Conservation (phyloP, 2,797 vertebrate genomes). For the Sphenodon punctatus region DNA sequence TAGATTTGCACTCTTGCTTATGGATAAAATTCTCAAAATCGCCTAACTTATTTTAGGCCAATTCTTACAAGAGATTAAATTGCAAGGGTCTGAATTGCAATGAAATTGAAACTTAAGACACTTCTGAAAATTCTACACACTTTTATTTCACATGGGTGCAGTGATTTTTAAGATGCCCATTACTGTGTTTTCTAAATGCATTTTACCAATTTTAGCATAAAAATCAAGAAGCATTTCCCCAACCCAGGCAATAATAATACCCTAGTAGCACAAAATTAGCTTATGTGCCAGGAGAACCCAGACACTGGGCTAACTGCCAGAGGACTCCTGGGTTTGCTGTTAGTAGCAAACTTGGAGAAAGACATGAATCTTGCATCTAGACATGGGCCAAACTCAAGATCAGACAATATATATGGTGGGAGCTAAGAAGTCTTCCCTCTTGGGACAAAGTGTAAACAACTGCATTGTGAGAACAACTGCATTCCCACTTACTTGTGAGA, state of each 20-base stretch:
- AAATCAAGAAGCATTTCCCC: not conserved
- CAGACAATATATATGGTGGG: fast-evolving
- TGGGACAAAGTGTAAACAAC: too few relatives aligned
- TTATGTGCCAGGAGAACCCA: not conserved
- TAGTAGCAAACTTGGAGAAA: not conserved
- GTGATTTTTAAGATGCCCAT: not conserved
- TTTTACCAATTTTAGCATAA: not conserved
- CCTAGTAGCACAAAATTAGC: not conserved
- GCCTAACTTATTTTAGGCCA: too few relatives aligned
- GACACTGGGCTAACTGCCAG: not conserved
- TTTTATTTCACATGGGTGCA: not conserved
- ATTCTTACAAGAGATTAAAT: too few relatives aligned
- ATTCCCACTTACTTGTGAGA: too few relatives aligned
- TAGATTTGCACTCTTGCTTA: not conserved
- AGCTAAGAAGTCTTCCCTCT: not conserved
- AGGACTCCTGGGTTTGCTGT: not conserved
- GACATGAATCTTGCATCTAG: not conserved
- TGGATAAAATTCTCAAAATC: not conserved
- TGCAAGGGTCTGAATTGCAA: too few relatives aligned
- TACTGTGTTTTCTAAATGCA: not conserved
- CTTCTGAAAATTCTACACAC: too few relatives aligned
- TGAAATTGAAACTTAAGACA: too few relatives aligned
- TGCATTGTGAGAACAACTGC: too few relatives aligned
- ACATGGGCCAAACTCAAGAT: not conserved
- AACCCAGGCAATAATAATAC: not conserved